Evolutionary conservation across 2,888 invertebrate genomes (phyloP).

Genomic region (Caenorhabditis sinica): DNA sequence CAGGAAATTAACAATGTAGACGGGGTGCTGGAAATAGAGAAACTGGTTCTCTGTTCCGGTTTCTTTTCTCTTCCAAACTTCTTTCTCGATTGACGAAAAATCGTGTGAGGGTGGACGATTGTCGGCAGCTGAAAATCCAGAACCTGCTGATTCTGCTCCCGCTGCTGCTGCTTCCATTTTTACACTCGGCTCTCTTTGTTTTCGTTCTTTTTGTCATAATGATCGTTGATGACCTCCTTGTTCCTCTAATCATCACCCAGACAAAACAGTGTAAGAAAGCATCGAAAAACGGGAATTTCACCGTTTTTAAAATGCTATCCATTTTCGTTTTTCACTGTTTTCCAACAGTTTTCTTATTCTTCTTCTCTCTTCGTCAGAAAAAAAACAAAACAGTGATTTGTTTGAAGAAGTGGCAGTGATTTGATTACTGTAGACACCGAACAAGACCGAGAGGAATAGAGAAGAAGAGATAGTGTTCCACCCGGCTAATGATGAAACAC

Average conservation of each 20-base stretch:
- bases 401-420: conserved; percentile 45
- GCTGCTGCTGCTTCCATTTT: conserved; percentile 23
- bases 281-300: conserved; percentile 34
- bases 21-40: conserved; percentile 36
- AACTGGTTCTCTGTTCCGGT: conserved; percentile 60
- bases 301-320: conserved; percentile 22
- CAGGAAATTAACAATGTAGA: conserved; percentile 35
- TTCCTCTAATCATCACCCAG: conserved; percentile 4
- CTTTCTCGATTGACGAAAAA: conserved; percentile 46
- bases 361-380: conserved; percentile 16
- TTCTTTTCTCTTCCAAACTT: conserved; percentile 17
- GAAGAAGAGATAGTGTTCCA: conserved; percentile 49
- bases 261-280: conserved; percentile 35
- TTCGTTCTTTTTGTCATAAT: conserved; percentile 3
- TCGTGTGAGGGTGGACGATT: conserved; percentile 39
- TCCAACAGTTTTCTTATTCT: conserved; percentile 12
- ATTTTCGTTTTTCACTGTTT: conserved; percentile 30
- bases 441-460: conserved; percentile 27
- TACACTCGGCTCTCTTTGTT: conserved; percentile 17
- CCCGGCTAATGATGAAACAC: conserved; percentile 62
- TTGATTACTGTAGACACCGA: conserved; percentile 52
- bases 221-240: conserved; percentile 28
- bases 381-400: conserved; percentile 43
- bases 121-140: conserved; percentile 38
- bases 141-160: conserved; percentile 7